Conservation (phyloP, 1,140 invertebrate genomes). For the Platyura marginata region DNA sequence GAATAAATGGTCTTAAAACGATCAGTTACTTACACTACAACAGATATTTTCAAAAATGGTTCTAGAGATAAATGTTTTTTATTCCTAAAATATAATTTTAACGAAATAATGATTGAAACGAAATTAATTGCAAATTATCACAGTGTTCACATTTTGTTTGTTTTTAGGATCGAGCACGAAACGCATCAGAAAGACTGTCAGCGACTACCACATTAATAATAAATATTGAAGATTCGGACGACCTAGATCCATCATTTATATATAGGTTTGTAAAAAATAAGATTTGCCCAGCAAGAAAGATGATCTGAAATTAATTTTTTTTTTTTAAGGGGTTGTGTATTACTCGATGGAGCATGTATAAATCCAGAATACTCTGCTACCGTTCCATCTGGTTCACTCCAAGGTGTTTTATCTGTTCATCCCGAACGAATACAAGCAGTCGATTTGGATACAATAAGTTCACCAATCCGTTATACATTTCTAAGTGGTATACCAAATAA, state of each 20-base stretch:
- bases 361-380: slow-evolving; percentile 62
- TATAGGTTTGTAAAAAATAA: slow-evolving; percentile 31
- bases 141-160: no score
- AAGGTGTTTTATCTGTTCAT: slow-evolving; percentile 61
- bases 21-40: no score
- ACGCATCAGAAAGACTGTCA: slow-evolving; percentile 49
- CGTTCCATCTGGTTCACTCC: slow-evolving; percentile 62
- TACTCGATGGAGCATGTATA: slow-evolving; percentile 59
- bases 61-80: not conserved
- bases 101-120: no score
- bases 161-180: slow-evolving; percentile 58
- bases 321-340: slow-evolving; percentile 36
- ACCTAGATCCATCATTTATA: slow-evolving; percentile 73
- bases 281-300: no score
- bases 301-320: not conserved
- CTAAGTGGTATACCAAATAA: slow-evolving; percentile 54
- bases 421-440: slow-evolving; percentile 78
- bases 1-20: no score
- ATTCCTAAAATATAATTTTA: not conserved
- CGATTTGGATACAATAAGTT: slow-evolving; percentile 72
- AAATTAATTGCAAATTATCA: no score
- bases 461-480: slow-evolving; percentile 62
- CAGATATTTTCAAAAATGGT: no score
- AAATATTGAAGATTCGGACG: slow-evolving; percentile 72
- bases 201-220: slow-evolving; percentile 71